Evolutionary conservation across 92 coral and sea anemone genomes (phyloP), one percentile per base, ranked within the genome.

Genomic region (Phenganax stokvisi): DNA sequence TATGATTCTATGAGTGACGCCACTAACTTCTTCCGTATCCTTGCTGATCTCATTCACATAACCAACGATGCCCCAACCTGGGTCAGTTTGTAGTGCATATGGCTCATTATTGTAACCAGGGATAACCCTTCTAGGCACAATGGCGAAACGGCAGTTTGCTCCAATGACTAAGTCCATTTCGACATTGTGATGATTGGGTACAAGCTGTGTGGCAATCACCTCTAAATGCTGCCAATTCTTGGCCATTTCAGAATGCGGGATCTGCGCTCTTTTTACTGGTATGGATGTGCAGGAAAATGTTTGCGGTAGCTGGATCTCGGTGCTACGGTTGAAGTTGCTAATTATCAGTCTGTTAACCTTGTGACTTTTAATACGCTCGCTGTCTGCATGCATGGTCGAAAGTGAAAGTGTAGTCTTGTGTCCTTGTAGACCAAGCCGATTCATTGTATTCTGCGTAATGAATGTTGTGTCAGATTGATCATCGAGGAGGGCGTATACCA

Each of bases 381-480:
- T 63, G 30, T 58, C 73, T 58, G 85, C 84, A 56, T 84, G 90
- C 88, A 89, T 86, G 58, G 90, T 84, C 10, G 84, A 61, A 9
- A 89, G 75, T 53, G 63, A 54, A 62, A 89, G 70, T 28, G 71
- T 83, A 0, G 82, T 85, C 58, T 85, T 78, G 12, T 75, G 89
- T 20, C 90, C 93, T 16, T 77, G 54, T 11, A 83, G 52, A n/a
- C 84, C 89, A 55, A 90, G 85, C 8, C 64, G 69, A 20, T 62
- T 13, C 47, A 84, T 72, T 20, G 75, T 29, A 44, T 56, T 31
- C 67, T 81, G 68, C 51, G 77, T 29, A 11, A 87, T 44, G 70
- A 87, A 89, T 9, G 87, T 87, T 51, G 90, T 77, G 65, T 89
- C 92, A 16, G 79, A 81, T 69, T 84, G 87, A 30, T 89, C 85